phyloP scores from a whole-genome alignment of 2,888 invertebrate genomes.

The Nowickia ferox region DNA sequence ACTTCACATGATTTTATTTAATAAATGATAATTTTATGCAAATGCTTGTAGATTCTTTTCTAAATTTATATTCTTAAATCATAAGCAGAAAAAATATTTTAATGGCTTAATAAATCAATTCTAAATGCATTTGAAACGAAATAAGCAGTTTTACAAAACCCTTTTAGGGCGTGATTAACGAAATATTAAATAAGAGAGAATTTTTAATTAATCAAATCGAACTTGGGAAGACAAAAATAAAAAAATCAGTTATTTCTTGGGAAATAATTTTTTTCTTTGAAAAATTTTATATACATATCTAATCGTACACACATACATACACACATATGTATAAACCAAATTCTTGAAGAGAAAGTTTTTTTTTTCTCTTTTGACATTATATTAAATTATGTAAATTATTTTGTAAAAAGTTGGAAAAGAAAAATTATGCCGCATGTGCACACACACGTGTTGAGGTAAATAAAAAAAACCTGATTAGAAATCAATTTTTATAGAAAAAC shows the following conservation, averaged over 20 bases:
- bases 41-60: neutral
- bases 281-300: neutral
- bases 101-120: conserved; percentile 34
- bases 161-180: conserved; percentile 13
- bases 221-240: neutral
- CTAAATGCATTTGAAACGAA: neutral
- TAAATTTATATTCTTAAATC: neutral
- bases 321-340: neutral
- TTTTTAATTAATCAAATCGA: conserved; percentile 27
- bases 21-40: conserved; percentile 28
- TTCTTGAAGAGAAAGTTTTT: conserved; percentile 52
- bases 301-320: too few species aligned
- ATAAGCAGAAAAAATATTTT: neutral
- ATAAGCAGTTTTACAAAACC: neutral
- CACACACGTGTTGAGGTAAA: neutral
- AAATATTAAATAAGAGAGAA: neutral
- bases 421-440: neutral
- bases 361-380: neutral
- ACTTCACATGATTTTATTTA: conserved; percentile 7
- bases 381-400: conserved; percentile 29
- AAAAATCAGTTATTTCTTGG: conserved; percentile 11
- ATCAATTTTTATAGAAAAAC: neutral
- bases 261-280: neutral
- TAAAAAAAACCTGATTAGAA: neutral
- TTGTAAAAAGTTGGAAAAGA: neutral